Conservation (phyloP, 2,797 vertebrate species). For the Tympanoctomys barrerae region DNA sequence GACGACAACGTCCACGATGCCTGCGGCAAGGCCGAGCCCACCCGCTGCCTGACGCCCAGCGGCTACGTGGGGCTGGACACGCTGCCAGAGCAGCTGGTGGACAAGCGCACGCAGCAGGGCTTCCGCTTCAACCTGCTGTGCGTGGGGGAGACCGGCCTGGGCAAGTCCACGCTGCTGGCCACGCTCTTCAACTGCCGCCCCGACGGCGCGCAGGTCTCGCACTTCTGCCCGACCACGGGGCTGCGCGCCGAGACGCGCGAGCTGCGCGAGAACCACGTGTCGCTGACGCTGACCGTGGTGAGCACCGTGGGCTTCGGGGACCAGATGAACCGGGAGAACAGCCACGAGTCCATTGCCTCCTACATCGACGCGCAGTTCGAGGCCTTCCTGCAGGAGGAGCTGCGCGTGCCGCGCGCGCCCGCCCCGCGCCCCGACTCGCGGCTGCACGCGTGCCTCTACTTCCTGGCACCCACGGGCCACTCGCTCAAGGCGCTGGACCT, state of each 20-base stretch:
- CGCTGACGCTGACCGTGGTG: not conserved
- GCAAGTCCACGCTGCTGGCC: not conserved
- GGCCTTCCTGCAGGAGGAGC: not conserved
- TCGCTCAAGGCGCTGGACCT: constrained; percentile 95
- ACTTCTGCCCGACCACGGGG: not conserved
- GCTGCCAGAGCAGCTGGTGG: not conserved
- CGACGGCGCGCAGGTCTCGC: not conserved
- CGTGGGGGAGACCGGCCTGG: not conserved
- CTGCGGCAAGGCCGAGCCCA: not conserved
- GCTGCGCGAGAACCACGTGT: not conserved
- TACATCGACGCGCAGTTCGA: not conserved
- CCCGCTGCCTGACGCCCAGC: not conserved
- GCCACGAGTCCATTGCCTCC: not conserved
- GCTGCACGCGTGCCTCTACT: constrained; percentile 95
- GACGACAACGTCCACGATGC: not conserved
- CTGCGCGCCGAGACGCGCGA: not conserved
- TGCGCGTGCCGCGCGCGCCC: not conserved
- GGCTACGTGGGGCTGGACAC: not conserved
- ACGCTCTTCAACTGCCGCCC: not conserved
- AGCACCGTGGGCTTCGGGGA: not conserved
- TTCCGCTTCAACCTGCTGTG: not conserved
- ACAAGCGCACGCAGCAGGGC: not conserved
- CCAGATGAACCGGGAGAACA: not conserved
- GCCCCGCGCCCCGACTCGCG: constrained; percentile 92
- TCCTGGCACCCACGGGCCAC: constrained; percentile 93